These are phyloP conservation scores for Atopsyche davidsoni DNA, from an alignment of 1,140 invertebrate species.

Conservation along the genomic window DNA sequence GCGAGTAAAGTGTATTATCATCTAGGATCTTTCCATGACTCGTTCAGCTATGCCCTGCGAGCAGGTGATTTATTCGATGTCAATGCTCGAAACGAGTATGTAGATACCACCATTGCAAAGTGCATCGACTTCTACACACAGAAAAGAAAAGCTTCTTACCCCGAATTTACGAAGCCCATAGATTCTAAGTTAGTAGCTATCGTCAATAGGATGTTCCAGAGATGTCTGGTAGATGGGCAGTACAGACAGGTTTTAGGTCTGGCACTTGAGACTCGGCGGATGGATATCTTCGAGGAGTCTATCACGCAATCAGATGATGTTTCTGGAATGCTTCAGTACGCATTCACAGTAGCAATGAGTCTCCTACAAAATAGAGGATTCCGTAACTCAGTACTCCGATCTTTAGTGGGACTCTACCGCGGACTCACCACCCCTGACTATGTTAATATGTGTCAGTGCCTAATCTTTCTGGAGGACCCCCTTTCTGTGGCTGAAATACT, in stretches of 20 bases:
- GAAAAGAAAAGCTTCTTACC: constrained; percentile 61
- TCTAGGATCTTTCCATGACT: constrained; percentile 93
- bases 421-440: constrained; percentile 85
- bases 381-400: constrained; percentile 80
- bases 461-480: constrained; percentile 94
- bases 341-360: constrained; percentile 93
- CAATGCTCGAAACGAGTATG: constrained; percentile 88
- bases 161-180: constrained; percentile 61
- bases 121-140: constrained; percentile 94
- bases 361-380: constrained; percentile 90
- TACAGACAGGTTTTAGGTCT: constrained; percentile 91
- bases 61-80: constrained; percentile 93
- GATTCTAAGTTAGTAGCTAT: constrained; percentile 88
- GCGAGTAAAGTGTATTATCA: constrained; percentile 99
- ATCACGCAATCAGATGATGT: constrained; percentile 91
- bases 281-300: constrained; percentile 89
- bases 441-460: constrained; percentile 93
- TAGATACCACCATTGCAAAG: constrained; percentile 94
- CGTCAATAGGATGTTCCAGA: constrained; percentile 94
- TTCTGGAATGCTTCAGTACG: constrained; percentile 85
- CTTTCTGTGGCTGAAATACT: constrained; percentile 84
- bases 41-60: constrained; percentile 87
- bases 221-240: constrained; percentile 90
- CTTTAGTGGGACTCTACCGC: constrained; percentile 85
- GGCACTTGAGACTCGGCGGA: constrained; percentile 88